A percentile compares a stretch with the other conserved stretches of the same genome.
Evolutionary conservation across 2,888 invertebrate species (phyloP).

Genomic region (Smittia sp.): DNA sequence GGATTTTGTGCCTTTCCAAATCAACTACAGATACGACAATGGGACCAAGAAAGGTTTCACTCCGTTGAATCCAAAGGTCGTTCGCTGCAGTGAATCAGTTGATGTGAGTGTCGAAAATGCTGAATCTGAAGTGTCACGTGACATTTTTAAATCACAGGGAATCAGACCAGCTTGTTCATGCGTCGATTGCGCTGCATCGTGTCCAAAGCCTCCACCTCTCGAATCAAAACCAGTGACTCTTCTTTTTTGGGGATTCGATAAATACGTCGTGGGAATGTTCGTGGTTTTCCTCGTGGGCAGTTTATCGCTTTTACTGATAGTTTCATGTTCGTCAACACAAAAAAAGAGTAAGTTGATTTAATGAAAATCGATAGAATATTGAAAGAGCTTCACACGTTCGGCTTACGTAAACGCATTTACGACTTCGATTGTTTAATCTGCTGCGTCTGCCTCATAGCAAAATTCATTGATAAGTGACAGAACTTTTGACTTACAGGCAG

Average conservation of each 20-base stretch:
- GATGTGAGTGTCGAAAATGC: slow-evolving; percentile 47
- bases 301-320: slow-evolving; percentile 65
- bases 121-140: too few relatives aligned
- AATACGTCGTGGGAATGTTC: slow-evolving; percentile 72
- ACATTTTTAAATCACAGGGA: too few relatives aligned
- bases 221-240: slow-evolving; percentile 68
- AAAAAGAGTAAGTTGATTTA: neutral
- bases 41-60: slow-evolving; percentile 54
- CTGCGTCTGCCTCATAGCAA: too few relatives aligned
- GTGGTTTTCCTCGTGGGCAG: slow-evolving; percentile 73
- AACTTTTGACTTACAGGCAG: slow-evolving; percentile 63
- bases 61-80: slow-evolving; percentile 61
- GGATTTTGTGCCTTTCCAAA: slow-evolving; percentile 72
- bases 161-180: slow-evolving; percentile 73
- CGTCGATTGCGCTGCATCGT: slow-evolving; percentile 78
- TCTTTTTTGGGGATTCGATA: slow-evolving; percentile 69
- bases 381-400: too few relatives aligned
- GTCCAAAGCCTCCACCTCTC: slow-evolving; percentile 70
- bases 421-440: too few relatives aligned
- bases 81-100: slow-evolving; percentile 64
- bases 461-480: too few relatives aligned
- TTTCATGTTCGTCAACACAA: slow-evolving; percentile 56
- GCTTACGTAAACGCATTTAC: too few relatives aligned
- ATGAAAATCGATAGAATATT: too few relatives aligned
- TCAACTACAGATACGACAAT: slow-evolving; percentile 61